phyloP scores from a whole-genome alignment of 2,797 vertebrate genomes.

The Scleropages formosus region DNA sequence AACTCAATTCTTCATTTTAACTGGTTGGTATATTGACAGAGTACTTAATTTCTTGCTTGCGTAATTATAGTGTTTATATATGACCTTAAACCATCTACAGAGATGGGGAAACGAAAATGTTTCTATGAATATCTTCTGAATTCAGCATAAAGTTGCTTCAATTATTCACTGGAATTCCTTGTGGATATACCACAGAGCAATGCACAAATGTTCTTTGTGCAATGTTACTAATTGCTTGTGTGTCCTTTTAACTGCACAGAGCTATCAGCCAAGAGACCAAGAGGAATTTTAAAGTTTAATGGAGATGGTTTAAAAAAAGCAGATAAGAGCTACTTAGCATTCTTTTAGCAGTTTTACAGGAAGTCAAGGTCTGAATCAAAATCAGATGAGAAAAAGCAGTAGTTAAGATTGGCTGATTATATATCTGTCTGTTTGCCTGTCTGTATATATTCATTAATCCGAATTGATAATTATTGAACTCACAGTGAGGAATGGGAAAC shows the following conservation, averaged over 20 bases:
- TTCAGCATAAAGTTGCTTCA: background rate
- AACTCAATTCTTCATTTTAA: too few species aligned
- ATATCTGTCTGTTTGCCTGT: too few species aligned
- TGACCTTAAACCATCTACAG: too few species aligned
- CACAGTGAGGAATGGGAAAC: background rate
- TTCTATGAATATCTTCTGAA: background rate
- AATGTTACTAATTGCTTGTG: background rate
- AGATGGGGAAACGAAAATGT: background rate
- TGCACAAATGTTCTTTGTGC: background rate
- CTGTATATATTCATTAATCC: too few species aligned
- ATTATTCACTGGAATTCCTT: background rate
- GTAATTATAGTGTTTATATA: too few species aligned
- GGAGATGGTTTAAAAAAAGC: background rate
- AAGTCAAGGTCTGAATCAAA: background rate
- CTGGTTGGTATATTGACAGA: too few species aligned
- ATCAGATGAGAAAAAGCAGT: background rate
- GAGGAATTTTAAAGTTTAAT: constrained; percentile 7
- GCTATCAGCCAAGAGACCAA: background rate
- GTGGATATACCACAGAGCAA: background rate
- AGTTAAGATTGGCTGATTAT: background rate
- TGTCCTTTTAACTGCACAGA: background rate
- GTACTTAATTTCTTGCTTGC: too few species aligned
- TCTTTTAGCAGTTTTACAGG: background rate
- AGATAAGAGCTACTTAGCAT: background rate
- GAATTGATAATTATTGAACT: background rate